Percentiles rank a stretch among this genome's conserved stretches.
Conservation (phyloP, 2,797 vertebrate species). For the Sebastes diaconus region DNA sequence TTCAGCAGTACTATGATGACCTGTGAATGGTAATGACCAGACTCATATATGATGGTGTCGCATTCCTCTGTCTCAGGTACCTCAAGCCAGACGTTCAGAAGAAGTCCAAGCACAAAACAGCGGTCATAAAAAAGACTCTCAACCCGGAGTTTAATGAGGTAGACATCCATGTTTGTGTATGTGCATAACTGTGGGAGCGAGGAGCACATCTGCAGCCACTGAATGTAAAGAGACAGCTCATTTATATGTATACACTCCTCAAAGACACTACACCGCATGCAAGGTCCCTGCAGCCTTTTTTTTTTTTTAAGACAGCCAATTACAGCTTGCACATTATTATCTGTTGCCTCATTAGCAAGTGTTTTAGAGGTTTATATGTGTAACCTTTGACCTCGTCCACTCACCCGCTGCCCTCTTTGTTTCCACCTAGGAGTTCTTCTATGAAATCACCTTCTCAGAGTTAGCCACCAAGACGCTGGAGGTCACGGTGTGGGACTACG, state of each 20-base stretch:
- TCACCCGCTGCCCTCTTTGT: not conserved
- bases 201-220: not conserved
- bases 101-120: slow-evolving; percentile 94
- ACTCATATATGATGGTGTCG: not conserved
- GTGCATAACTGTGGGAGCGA: not conserved
- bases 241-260: slow-evolving; percentile 16
- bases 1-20: not conserved
- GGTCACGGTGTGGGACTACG: slow-evolving; percentile 93
- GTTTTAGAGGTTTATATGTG: not conserved
- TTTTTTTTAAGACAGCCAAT: slow-evolving; percentile 29
- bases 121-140: slow-evolving; percentile 92
- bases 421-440: slow-evolving; percentile 88
- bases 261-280: slow-evolving; percentile 3
- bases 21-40: slow-evolving; percentile 11
- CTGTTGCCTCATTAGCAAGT: slow-evolving; percentile 33
- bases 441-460: slow-evolving; percentile 86
- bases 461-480: slow-evolving; percentile 88
- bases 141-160: slow-evolving; percentile 96
- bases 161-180: slow-evolving; percentile 34
- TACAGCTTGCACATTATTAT: slow-evolving; percentile 3
- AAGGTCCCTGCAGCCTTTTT: not conserved
- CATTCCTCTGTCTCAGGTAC: slow-evolving; percentile 80
- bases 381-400: slow-evolving; percentile 25
- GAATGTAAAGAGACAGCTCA: slow-evolving; percentile 24
- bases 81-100: slow-evolving; percentile 92